Conservation (phyloP, 2,113 vertebrate genomes). For the Burhinus bistriatus region DNA sequence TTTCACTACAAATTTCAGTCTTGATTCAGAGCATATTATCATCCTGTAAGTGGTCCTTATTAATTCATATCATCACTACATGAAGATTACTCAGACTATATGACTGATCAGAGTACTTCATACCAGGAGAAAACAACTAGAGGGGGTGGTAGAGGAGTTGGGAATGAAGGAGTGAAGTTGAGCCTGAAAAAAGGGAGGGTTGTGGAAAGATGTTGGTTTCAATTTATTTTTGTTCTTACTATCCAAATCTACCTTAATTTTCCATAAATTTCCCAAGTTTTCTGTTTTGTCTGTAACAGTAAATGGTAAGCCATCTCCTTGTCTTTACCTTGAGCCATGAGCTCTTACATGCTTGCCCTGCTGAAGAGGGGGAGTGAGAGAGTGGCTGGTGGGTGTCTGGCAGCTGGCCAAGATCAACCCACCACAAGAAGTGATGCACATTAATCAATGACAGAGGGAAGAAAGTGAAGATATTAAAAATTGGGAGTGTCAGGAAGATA, state of each 20-base stretch:
- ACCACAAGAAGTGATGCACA: background rate
- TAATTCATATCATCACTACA: background rate
- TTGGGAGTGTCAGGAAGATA: background rate
- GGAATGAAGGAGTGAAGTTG: background rate
- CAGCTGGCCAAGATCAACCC: background rate
- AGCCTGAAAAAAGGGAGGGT: background rate
- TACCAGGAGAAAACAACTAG: background rate
- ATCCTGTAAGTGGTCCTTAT: background rate
- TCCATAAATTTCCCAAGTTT: background rate
- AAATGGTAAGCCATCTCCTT: background rate
- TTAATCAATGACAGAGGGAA: background rate
- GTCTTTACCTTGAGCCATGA: background rate
- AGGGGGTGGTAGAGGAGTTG: rapidly evolving
- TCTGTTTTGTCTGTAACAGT: background rate
- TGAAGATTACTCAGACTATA: background rate
- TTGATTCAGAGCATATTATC: background rate
- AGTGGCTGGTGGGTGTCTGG: background rate
- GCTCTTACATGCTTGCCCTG: background rate
- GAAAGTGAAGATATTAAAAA: background rate
- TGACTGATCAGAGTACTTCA: background rate
- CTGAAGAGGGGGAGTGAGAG: background rate
- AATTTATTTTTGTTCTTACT: background rate
- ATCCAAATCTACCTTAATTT: background rate
- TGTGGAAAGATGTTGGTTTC: background rate
- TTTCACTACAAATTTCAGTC: background rate